These are phyloP conservation scores for Allygus modestus DNA, from an alignment of 2,888 invertebrate genomes.

Conservation along the genomic window DNA sequence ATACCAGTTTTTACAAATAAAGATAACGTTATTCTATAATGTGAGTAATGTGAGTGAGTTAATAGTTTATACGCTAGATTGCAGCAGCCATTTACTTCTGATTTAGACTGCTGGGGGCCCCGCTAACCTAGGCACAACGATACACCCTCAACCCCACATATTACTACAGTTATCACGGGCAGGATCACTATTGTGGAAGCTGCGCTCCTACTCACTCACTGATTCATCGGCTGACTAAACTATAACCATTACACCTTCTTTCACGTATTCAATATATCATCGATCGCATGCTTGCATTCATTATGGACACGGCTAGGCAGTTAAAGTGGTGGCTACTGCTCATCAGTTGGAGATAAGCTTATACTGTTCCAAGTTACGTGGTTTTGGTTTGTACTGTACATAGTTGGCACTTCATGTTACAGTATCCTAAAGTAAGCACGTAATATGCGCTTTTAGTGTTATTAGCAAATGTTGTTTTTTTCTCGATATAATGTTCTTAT, in stretches of 20 bases:
- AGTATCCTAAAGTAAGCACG: too few species aligned
- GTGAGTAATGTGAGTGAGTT: too few species aligned
- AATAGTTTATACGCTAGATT: too few species aligned
- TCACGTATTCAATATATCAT: slow-evolving; percentile 34
- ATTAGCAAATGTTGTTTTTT: too few species aligned
- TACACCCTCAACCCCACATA: slow-evolving; percentile 24
- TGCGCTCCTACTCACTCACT: slow-evolving; percentile 20
- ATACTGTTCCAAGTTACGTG: neutral
- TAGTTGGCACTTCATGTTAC: too few species aligned
- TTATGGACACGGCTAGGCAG: neutral
- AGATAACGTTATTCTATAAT: too few species aligned
- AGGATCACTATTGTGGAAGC: slow-evolving; percentile 38
- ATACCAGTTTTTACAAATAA: too few species aligned
- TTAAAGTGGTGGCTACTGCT: neutral
- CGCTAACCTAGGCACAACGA: slow-evolving; percentile 5
- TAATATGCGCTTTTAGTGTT: too few species aligned
- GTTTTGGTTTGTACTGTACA: too few species aligned
- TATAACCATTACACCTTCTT: slow-evolving; percentile 44
- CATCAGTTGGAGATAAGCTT: neutral
- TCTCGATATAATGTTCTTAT: too few species aligned
- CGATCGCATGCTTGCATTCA: neutral
- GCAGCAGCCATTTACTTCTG: too few species aligned
- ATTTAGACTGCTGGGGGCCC: neutral
- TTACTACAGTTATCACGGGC: slow-evolving; percentile 23
- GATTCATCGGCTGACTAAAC: slow-evolving; percentile 35